phyloP scores from a whole-genome alignment of 2,888 invertebrate species.

The Ceratothoa steindachneri region DNA sequence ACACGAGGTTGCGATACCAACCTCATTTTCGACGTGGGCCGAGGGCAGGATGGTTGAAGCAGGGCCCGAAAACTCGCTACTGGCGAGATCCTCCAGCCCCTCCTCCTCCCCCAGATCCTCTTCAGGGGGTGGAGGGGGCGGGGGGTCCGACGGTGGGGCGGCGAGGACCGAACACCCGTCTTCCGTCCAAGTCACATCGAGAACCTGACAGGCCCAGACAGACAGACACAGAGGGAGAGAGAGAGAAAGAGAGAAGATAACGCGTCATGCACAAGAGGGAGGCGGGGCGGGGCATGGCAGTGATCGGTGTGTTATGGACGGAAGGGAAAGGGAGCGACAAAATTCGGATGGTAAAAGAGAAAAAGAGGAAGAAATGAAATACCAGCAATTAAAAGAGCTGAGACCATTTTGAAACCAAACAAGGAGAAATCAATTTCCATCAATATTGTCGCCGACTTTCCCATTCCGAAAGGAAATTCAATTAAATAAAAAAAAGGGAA shows the following conservation, averaged over 20 bases:
- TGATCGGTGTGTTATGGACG: not conserved
- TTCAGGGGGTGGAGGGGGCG: constrained; percentile 46
- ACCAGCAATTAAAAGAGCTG: no score
- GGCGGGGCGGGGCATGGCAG: no score
- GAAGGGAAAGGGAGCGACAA: not conserved
- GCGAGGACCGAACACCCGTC: constrained; percentile 24
- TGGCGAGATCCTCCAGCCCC: not conserved
- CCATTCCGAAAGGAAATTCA: no score
- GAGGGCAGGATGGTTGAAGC: constrained; percentile 8
- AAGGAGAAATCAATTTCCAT: no score
- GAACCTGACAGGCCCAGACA: constrained; percentile 28
- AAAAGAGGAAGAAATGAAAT: no score
- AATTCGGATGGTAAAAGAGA: no score
- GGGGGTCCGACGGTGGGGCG: constrained; percentile 41
- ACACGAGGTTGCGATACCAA: no score
- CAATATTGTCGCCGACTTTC: no score
- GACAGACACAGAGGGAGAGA: not conserved
- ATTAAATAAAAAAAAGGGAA: no score
- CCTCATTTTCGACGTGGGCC: not conserved
- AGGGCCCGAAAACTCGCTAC: not conserved
- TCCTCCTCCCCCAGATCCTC: constrained; percentile 22
- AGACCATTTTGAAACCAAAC: no score
- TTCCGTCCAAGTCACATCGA: constrained; percentile 46
- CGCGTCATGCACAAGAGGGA: not conserved
- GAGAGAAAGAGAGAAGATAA: not conserved